Evolutionary conservation across 1,140 invertebrate species (phyloP), one percentile per base, ranked within the genome.

Genomic region (Proales similis): DNA sequence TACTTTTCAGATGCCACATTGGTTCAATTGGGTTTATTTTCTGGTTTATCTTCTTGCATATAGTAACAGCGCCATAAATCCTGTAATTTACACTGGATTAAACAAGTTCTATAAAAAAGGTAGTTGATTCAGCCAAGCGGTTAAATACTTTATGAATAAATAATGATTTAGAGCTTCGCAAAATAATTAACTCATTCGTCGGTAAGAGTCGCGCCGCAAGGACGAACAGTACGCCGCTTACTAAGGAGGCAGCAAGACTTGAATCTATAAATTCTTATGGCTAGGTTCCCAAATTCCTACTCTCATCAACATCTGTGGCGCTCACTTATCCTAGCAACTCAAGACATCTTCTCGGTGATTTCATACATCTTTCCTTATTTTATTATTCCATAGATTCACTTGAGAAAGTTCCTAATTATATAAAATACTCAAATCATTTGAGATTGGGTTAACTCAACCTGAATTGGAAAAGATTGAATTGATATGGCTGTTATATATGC

Each of bases 61-160:
- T 63, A 73, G 71, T 12, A 79, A 80, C 70, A 78, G 75, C 33
- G 74, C 75, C 26, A 66, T 78, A 36, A 80, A 79, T 67, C 79
- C 79, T 0, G 67, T 80, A 20, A 70, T 80, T 27, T 80, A 80
- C 64, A 76, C 77, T 24, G 78, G 77, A 12, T 69, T 79, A 60
- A 79, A 79, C 65, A 72, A 72, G 14, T 74, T 72, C 38, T 74
- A 73, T 63, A 66, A 70, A 42, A 67, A 63, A 9, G 71, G 68
- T 57, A 57, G 27, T 53, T 11, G 11, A 4, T n/a, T n/a, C n/a
- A n/a, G n/a, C n/a, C n/a, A n/a, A n/a, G n/a, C n/a, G n/a, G 39
- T 20, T 39, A 30, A 29, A 30, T 42, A 29, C 27, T 42, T 19
- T 42, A 30, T 57, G 1, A 57, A 14, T 12, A 4, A 36, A 24